Evolutionary conservation across 2,113 vertebrate genomes (phyloP), one percentile per base, ranked within the genome.

Genomic region (Callithrix jacchus): DNA sequence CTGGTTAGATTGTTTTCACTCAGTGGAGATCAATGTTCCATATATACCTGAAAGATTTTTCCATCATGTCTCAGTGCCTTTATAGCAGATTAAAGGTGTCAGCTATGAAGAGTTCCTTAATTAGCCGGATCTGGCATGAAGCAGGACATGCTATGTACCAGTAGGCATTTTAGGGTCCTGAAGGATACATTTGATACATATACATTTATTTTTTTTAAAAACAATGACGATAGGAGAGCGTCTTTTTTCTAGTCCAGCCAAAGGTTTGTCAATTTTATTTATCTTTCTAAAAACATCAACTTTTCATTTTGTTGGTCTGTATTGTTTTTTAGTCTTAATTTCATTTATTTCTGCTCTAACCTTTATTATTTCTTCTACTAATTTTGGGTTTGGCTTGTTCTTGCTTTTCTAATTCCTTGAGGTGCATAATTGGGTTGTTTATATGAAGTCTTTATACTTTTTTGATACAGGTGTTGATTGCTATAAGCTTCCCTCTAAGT

Each of bases 151-250:
- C 85, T 94, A 87, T 35, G 0, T 91, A 83, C 97, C 97, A 30
- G 91, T 93, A 97, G 93, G 97, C 97, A 89, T 97, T 98, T 97
- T 91, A 96, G 96, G 95, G 95, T 97, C 95, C 97, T 96, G 84
- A 97, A 96, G 95, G 82, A 97, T 97, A 97, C 23, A 95, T 79
- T 91, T 98, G 93, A 40, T 95, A 95, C 92, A 92, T 97, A 97
- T 96, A 96, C 97, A 93, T 96, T 97, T 98, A 98, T 98, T 98
- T 98, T 98, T 98, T 97, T 97, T 82, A 79, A 45, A 45, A 89
- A 89, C 92, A 96, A 88, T 84, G 95, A 96, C 70, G 27, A 30
- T 98, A 45, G 92, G 35, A 70, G 35, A n/a, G 17, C 8, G 7
- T 8, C 32, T 16, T 68, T 68, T 68, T 35, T 68, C 64, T 68